Conservation (phyloP, 2,888 invertebrate genomes). For the Strigamia transsilvanica region DNA sequence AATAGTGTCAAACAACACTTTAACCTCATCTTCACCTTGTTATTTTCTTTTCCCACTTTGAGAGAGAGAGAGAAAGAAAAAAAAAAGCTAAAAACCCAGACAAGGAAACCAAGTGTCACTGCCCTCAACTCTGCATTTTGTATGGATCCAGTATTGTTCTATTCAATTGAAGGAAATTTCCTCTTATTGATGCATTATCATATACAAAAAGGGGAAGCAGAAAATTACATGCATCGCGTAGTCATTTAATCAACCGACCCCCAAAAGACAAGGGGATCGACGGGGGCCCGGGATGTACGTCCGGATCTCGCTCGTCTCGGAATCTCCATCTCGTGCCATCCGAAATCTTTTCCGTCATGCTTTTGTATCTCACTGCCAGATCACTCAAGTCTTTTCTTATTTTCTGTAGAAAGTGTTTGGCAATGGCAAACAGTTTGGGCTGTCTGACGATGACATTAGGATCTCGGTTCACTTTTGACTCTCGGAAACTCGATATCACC, state of each 20-base stretch:
- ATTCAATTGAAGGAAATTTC: slow-evolving; percentile 7
- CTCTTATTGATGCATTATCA: slow-evolving; percentile 5
- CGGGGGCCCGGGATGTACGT: too few relatives aligned
- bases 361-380: too few relatives aligned
- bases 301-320: too few relatives aligned
- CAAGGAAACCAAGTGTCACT: slow-evolving; percentile 13
- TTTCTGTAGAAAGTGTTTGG: too few relatives aligned
- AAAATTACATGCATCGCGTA: background rate
- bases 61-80: background rate
- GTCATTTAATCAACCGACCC: background rate
- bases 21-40: slow-evolving; percentile 28
- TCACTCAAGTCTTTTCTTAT: too few relatives aligned
- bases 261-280: background rate
- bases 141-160: slow-evolving; percentile 5
- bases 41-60: slow-evolving; percentile 20
- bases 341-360: too few relatives aligned
- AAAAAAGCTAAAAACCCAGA: slow-evolving; percentile 10
- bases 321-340: too few relatives aligned
- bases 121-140: background rate
- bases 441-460: too few relatives aligned
- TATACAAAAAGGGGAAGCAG: background rate
- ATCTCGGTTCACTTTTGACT: too few relatives aligned
- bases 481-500: too few relatives aligned
- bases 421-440: too few relatives aligned
- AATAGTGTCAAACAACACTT: slow-evolving; percentile 16